Conservation (phyloP, 2,888 invertebrate genomes). For the Pelosia muscerda region DNA sequence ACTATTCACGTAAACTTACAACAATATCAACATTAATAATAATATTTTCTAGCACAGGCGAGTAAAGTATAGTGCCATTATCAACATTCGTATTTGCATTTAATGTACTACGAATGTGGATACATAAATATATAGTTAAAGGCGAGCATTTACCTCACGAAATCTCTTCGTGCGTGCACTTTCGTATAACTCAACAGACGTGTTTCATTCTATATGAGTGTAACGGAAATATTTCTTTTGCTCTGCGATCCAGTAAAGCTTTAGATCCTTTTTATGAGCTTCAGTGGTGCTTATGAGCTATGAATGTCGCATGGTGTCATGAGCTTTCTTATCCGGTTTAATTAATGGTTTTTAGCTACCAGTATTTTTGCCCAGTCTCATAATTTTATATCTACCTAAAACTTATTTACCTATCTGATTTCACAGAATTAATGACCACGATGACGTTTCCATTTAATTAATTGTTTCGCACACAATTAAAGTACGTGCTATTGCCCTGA, state of each 20-base stretch:
- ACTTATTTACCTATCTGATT: background rate
- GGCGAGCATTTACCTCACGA: constrained; percentile 58
- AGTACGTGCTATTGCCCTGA: background rate
- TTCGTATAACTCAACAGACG: constrained; percentile 59
- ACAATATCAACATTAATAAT: background rate
- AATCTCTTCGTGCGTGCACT: constrained; percentile 66
- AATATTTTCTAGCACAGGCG: background rate
- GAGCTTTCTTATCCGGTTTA: constrained; percentile 54
- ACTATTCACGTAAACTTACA: too few relatives aligned
- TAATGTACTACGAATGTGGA: constrained; percentile 27
- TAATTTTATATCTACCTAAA: background rate
- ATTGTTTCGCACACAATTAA: background rate
- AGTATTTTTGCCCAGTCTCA: background rate
- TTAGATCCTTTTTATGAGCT: constrained; percentile 77
- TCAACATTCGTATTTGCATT: constrained; percentile 23
- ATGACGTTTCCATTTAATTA: background rate
- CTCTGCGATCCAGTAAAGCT: constrained; percentile 71
- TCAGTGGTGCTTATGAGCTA: constrained; percentile 70
- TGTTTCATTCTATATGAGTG: constrained; percentile 61
- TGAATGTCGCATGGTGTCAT: constrained; percentile 66
- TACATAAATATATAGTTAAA: constrained; percentile 36
- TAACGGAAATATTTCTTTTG: constrained; percentile 77
- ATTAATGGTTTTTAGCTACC: constrained; percentile 37
- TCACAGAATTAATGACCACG: background rate
- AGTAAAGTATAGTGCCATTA: constrained; percentile 20